Percentiles rank a stretch among this genome's conserved stretches.
Evolutionary conservation across 2,888 invertebrate genomes (phyloP).

Genomic region (Phoenoteleia sp.): DNA sequence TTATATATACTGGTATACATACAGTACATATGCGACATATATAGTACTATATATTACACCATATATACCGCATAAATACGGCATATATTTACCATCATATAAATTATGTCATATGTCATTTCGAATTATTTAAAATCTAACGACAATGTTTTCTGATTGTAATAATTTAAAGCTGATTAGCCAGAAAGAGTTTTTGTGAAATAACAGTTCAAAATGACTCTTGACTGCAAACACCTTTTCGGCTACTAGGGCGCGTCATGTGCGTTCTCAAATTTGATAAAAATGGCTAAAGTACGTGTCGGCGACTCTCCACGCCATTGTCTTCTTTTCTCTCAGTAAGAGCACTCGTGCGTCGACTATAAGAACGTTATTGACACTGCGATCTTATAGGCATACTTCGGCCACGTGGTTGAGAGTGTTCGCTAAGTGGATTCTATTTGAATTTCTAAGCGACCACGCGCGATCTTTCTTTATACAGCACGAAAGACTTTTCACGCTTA

Average conservation of each 20-base stretch:
- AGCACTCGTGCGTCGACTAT: constrained; percentile 65
- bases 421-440: constrained; percentile 80
- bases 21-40: too few species aligned
- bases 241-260: constrained; percentile 15
- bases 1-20: too few species aligned
- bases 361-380: constrained; percentile 72
- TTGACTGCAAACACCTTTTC: constrained; percentile 33
- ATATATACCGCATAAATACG: too few species aligned
- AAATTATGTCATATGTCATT: too few species aligned
- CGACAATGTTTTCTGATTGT: too few species aligned
- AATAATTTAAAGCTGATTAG: too few species aligned
- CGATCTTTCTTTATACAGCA: constrained; percentile 38
- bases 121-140: too few species aligned
- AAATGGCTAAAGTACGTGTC: constrained; percentile 63
- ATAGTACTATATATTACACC: too few species aligned
- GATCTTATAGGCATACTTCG: constrained; percentile 65
- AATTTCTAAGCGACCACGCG: constrained; percentile 57
- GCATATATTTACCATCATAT: too few species aligned
- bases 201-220: neutral
- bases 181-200: neutral
- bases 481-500: constrained; percentile 62
- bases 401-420: constrained; percentile 73
- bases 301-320: constrained; percentile 62
- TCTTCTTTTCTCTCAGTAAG: constrained; percentile 61
- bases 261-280: constrained; percentile 46